Evolutionary conservation across 1,140 invertebrate species (phyloP).

Genomic region (Bombus impatiens): DNA sequence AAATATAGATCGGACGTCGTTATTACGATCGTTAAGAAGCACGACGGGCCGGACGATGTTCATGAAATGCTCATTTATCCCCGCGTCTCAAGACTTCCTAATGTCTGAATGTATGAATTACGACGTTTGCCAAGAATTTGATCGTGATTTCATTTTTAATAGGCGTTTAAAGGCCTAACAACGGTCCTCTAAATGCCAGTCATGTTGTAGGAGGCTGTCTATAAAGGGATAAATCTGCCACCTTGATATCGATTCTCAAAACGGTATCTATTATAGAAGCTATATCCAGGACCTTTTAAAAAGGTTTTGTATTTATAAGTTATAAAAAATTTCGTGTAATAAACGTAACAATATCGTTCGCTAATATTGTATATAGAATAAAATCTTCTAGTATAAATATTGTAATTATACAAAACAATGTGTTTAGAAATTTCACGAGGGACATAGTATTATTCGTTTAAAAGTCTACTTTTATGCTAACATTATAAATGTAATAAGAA

Average conservation of each 20-base stretch:
- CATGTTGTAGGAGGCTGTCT: not conserved
- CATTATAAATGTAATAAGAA: too few relatives aligned
- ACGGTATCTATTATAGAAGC: not conserved
- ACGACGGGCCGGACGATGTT: not conserved
- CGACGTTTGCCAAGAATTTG: not conserved
- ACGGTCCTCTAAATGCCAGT: too few relatives aligned
- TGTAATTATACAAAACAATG: too few relatives aligned
- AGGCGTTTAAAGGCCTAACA: not conserved
- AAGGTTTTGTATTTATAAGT: too few relatives aligned
- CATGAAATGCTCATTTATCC: not conserved
- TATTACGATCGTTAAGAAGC: conserved; percentile 32
- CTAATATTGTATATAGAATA: too few relatives aligned
- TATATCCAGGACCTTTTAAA: too few relatives aligned
- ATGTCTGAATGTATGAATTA: not conserved
- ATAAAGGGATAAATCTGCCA: not conserved
- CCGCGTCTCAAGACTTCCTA: not conserved
- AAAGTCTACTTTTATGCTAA: too few relatives aligned
- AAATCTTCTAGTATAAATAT: too few relatives aligned
- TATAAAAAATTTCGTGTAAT: too few relatives aligned
- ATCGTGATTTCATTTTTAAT: not conserved
- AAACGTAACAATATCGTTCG: too few relatives aligned
- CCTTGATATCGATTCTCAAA: not conserved
- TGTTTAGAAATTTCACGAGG: too few relatives aligned
- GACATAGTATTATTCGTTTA: too few relatives aligned
- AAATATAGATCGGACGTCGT: conserved; percentile 28